Conservation (phyloP, 2,113 vertebrate species). For the Mesoclemmys tuberculata region DNA sequence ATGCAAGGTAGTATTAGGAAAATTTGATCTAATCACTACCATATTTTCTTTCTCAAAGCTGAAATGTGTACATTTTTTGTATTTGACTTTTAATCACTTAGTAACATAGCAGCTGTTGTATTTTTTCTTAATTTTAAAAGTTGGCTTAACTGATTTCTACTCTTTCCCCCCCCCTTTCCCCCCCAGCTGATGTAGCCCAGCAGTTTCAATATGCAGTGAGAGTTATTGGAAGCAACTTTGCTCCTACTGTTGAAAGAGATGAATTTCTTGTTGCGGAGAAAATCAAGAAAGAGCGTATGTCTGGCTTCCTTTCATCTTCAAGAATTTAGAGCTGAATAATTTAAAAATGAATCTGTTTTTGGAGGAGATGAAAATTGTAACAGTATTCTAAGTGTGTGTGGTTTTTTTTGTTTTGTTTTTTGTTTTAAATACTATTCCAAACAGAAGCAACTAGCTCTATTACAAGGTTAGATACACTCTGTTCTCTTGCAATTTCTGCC, state of each 20-base stretch:
- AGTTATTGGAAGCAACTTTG: constrained; percentile 99
- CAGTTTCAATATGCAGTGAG: constrained; percentile 98
- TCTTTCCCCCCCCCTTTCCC: background rate
- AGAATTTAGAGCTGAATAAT: background rate
- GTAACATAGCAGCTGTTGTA: background rate
- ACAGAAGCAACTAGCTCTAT: background rate
- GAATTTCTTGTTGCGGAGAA: constrained; percentile 98
- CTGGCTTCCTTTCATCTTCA: constrained; percentile 16
- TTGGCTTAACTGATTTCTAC: background rate
- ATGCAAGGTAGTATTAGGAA: background rate
- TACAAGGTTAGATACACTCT: background rate
- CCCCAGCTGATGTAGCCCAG: constrained; percentile 93
- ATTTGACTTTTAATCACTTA: background rate
- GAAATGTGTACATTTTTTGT: rapidly evolving
- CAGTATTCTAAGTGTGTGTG: background rate
- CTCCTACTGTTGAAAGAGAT: constrained; percentile 95
- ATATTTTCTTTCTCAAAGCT: background rate
- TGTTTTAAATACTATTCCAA: background rate
- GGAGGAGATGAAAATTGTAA: background rate
- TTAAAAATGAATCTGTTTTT: background rate
- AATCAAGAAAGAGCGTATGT: constrained; percentile 98
- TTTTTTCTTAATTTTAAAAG: background rate
- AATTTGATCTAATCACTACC: background rate
- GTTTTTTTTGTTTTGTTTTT: background rate
- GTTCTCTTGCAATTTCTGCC: background rate